Conservation (phyloP, 1,140 invertebrate genomes). For the Oreohelix idahoensis region DNA sequence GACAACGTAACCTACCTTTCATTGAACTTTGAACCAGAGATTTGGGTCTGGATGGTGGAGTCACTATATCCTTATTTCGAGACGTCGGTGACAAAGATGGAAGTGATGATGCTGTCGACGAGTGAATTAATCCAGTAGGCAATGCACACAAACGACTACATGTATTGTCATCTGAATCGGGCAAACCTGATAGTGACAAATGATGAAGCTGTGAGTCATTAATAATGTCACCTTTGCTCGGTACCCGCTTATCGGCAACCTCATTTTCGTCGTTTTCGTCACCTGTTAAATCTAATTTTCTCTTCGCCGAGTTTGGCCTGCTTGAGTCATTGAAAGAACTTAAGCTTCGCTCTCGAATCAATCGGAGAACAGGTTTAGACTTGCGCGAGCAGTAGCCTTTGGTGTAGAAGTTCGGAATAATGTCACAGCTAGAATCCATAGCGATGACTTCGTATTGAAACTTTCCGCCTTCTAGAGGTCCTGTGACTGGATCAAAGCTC, state of each 20-base stretch:
- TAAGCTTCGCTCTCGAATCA: background rate
- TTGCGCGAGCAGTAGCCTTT: background rate
- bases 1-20: too few species aligned
- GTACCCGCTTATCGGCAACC: background rate
- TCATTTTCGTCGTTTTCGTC: constrained; percentile 1
- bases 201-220: background rate
- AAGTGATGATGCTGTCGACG: background rate
- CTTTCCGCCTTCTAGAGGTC: background rate
- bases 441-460: background rate
- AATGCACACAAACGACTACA: background rate
- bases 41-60: background rate
- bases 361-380: background rate
- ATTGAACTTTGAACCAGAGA: background rate
- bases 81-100: background rate
- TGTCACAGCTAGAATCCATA: background rate
- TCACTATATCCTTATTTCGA: background rate
- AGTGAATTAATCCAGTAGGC: background rate
- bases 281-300: background rate
- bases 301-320: background rate
- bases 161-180: background rate
- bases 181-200: background rate
- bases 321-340: background rate
- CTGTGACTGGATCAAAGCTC: background rate
- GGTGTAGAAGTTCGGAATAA: background rate
- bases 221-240: background rate